Base-by-base conservation (phyloP, 2,797 vertebrate species). In the Microcaecilia unicolor region DNA sequence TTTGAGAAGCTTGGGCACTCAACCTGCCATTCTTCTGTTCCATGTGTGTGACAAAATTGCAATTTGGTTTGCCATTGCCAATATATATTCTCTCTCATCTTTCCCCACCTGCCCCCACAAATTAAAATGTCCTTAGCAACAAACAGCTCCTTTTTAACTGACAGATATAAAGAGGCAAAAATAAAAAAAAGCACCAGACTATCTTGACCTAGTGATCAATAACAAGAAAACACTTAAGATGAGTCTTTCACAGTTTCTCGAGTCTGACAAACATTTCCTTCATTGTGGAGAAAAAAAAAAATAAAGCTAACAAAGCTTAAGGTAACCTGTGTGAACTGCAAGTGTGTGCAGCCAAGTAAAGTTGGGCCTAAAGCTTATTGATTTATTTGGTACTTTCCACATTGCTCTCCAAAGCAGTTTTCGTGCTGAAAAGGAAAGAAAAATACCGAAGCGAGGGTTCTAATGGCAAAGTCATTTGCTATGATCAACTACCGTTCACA, bases 391-490 rank as follows among this genome's bases (percentile, higher is more conserved):
- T 11, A 26, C 56, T 31, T 18, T 45, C 21, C 34, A 32, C 22
- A 22, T 20, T 61, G 52, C 19, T 40, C 69, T 47, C 22, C 43
- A 58, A 53, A 56, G 33, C 12, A 46, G 20, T 48, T 67, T 48
- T 48, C 65, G 44, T 19, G 39, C 10, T 31, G 18, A 41, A 29
- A 45, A 37, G 11, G 25, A 47, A 65, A 63, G 47, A 64, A 67
- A 69, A 70, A 56, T 58, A 52, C 7, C 15, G 18, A 57, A 58
- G 13, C 31, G 56, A 52, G 48, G 33, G 27, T 52, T 44, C 48
- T 68, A 67, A 67, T 57, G 51, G 37, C 33, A 59, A 46, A 73
- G 47, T 50, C 41, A 59, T 75, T 76, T 78, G 44, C 8, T 8
- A 20, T 71, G 60, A 66, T 76, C 57, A 64, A 45, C 51, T 54